Evolutionary conservation across 2,797 vertebrate genomes (phyloP).

Genomic region (Rhabdomys pumilio): DNA sequence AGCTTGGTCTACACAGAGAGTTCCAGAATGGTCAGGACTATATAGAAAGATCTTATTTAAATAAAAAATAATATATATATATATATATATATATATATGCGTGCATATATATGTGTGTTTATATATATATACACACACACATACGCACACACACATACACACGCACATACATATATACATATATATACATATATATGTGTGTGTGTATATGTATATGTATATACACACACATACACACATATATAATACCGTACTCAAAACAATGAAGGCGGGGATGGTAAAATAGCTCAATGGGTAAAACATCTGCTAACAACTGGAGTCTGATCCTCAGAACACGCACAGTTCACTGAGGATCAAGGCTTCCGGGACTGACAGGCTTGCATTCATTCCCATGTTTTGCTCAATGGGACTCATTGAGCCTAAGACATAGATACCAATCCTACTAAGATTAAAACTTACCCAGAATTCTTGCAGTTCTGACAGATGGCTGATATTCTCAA

Average conservation of each 20-base stretch:
- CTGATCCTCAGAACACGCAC: neutral
- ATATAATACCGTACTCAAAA: neutral
- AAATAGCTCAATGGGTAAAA: neutral
- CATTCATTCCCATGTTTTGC: fast-evolving
- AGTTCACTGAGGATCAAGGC: neutral
- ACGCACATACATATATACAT: too few species aligned
- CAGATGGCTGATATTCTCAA: constrained; percentile 98
- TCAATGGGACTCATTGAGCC: neutral
- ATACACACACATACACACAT: too few species aligned
- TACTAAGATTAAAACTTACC: constrained; percentile 88
- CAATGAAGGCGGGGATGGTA: neutral
- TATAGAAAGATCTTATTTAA: neutral
- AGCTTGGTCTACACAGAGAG: neutral
- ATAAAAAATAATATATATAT: neutral
- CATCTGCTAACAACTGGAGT: too few species aligned
- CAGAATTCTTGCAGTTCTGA: constrained; percentile 99
- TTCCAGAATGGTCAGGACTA: neutral
- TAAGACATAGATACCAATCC: neutral
- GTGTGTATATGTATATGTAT: too few species aligned
- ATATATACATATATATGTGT: too few species aligned
- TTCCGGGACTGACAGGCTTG: fast-evolving
- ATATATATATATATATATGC: too few species aligned
- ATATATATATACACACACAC: too few species aligned
- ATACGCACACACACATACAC: too few species aligned
- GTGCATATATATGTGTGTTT: too few species aligned